Base-by-base conservation (phyloP, 2,113 vertebrate genomes). In the Apteryx owenii region DNA sequence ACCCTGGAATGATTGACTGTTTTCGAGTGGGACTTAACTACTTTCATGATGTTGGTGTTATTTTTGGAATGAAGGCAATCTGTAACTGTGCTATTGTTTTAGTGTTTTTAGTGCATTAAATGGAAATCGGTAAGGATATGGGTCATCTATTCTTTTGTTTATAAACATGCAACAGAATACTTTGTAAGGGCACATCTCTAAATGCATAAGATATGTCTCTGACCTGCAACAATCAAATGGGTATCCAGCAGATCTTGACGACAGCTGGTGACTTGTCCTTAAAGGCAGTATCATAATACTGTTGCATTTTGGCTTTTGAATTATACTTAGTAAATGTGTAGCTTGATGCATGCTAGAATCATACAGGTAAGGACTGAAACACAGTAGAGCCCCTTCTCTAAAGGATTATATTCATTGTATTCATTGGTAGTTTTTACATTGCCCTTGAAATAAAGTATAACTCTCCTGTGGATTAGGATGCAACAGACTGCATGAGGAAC, bases 401-500 rank as follows among this genome's bases (percentile, higher is more conserved):
- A 50, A 80, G 62, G 82, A 88, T 96, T 95, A 68, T 80, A 48
- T 80, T 79, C 48, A 2, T 73, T 40, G 17, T 78, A 28, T 94
- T 76, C 68, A 38, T 89, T 89, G 84, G 77, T 20, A 76, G 96
- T 10, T 80, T 64, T 81, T 26, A 58, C 3, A 3, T 87, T 92
- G 85, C 76, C 60, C 2, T 7, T 81, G 95, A 83, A 38, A 90
- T 92, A 71, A 23, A 22, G 4, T 86, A 6, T 53, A 75, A 92
- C 86, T 85, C 56, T 85, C 56, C 61, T 17, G 18, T 94, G 62
- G 96, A 95, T 96, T 93, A 96, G 91, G 68, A 94, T 31, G 93
- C 73, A 82, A 90, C 93, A 97, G 89, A 69, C 81, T 93, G 84
- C 54, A 28, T 25, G 77, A 53, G 88, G 89, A 90, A 81, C 60